phyloP scores from a whole-genome alignment of 2,888 invertebrate species.

The Plagodis pulveraria region DNA sequence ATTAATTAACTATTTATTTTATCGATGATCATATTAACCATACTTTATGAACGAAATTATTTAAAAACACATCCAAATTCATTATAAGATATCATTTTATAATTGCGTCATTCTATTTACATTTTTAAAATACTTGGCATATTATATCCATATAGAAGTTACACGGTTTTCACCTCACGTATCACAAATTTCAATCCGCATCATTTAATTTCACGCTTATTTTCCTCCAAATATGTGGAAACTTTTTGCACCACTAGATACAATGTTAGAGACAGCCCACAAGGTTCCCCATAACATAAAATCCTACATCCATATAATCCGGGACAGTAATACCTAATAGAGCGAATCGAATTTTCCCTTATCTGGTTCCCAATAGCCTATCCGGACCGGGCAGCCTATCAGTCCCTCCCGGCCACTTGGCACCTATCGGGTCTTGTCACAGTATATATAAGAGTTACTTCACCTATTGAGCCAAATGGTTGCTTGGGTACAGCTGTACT shows the following conservation, averaged over 20 bases:
- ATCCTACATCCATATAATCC: constrained; percentile 11
- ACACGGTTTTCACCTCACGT: too few species aligned
- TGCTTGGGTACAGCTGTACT: constrained; percentile 1
- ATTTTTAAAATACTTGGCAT: too few species aligned
- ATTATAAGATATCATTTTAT: too few species aligned
- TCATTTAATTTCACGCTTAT: constrained; percentile 1
- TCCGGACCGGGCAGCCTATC: constrained; percentile 19
- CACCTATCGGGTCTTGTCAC: constrained; percentile 1
- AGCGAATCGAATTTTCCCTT: constrained; percentile 34
- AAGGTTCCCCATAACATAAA: constrained; percentile 8
- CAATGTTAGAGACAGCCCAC: constrained; percentile 3
- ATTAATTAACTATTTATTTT: too few species aligned
- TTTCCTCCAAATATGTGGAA: constrained; percentile 7
- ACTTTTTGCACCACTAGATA: not conserved
- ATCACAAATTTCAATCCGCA: not conserved
- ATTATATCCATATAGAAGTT: not conserved
- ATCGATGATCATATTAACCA: too few species aligned
- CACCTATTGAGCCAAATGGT: not conserved
- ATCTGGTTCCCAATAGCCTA: constrained; percentile 25
- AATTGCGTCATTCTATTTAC: too few species aligned
- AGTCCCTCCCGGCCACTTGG: constrained; percentile 7
- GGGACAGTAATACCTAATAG: constrained; percentile 27
- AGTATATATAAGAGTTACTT: too few species aligned
- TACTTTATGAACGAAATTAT: too few species aligned
- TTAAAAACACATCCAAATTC: too few species aligned